Evolutionary conservation across 2,888 invertebrate species (phyloP).

Genomic region (Plebejus argus): DNA sequence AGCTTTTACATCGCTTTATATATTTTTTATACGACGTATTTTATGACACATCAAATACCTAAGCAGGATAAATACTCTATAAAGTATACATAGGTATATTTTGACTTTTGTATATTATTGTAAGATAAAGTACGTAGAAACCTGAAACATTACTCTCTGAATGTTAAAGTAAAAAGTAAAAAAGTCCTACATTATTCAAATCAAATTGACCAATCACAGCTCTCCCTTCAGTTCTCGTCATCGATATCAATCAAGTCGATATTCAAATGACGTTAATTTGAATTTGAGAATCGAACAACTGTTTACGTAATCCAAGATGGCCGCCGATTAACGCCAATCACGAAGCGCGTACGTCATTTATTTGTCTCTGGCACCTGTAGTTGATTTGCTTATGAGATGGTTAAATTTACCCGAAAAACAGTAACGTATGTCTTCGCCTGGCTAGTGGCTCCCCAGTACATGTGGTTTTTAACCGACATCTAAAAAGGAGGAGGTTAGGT

Average conservation of each 20-base stretch:
- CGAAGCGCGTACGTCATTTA: slow-evolving; percentile 64
- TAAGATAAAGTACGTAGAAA: neutral
- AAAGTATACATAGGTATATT: neutral
- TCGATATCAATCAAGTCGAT: slow-evolving; percentile 4
- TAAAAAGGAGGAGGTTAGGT: too few species aligned
- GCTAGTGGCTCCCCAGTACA: too few species aligned
- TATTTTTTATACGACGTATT: slow-evolving; percentile 3
- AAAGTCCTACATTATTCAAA: slow-evolving; percentile 14
- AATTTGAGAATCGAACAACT: slow-evolving; percentile 37
- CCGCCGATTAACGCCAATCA: slow-evolving; percentile 71
- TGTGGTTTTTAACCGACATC: too few species aligned
- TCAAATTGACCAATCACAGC: slow-evolving; percentile 25
- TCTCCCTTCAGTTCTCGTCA: slow-evolving; percentile 24
- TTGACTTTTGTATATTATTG: neutral
- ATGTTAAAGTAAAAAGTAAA: neutral
- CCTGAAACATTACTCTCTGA: neutral
- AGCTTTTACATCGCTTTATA: slow-evolving; percentile 40
- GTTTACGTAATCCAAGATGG: slow-evolving; percentile 65
- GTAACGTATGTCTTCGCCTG: too few species aligned
- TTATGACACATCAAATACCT: slow-evolving; percentile 4
- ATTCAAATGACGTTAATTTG: slow-evolving; percentile 13
- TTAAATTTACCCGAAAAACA: too few species aligned
- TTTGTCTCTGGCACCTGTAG: slow-evolving; percentile 62
- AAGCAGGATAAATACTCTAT: neutral
- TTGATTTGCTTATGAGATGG: slow-evolving; percentile 74